Base-by-base conservation (phyloP, 2,113 vertebrate species). In the Papio anubis region DNA sequence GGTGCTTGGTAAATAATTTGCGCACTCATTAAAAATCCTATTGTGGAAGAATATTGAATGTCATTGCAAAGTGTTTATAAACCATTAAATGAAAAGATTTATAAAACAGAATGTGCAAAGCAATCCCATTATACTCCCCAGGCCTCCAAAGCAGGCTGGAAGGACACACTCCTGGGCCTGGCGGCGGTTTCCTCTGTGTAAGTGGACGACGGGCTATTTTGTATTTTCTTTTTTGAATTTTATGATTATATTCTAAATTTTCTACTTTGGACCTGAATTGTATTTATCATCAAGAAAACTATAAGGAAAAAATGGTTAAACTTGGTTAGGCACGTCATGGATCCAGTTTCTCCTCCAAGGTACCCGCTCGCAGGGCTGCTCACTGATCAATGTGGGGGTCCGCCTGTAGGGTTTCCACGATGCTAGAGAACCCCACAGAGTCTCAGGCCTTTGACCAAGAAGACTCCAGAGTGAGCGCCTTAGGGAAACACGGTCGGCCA, bases 1-100 rank as follows among this genome's bases (percentile, higher is more conserved):
- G 97, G 96, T 61, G 75, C 87, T 83, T 6, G 40, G 94, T 93
- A 97, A 95, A 96, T 68, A 93, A 85, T 89, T 38, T 45, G 93
- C 25, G 30, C 45, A 4, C 88, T 90, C 80, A 92, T 94, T 95
- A 97, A 64, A 94, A 90, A 79, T 9, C 75, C 55, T 64, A 6
- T 4, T 13, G 0, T 9, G 20, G 52, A 50, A 68, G 72, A 40
- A 38, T 3, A 38, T 1, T 2, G 45, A 21, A 18, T 25, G n/a
- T 16, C 23, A 3, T 1, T 2, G n/a, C 45, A 0, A 38, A 55
- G 72, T 7, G 61, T 17, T 64, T 11, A 21, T 8, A 55, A 86
- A 30, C 66, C 59, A 6, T 35, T 64, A 3, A 27, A 43, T 4
- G 64, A 45, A 38, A 43, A 85, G 32, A 64, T 32, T 13, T 16